Evolutionary conservation across 2,888 invertebrate genomes (phyloP).

Genomic region (Cataglyphis rosenhaueri): DNA sequence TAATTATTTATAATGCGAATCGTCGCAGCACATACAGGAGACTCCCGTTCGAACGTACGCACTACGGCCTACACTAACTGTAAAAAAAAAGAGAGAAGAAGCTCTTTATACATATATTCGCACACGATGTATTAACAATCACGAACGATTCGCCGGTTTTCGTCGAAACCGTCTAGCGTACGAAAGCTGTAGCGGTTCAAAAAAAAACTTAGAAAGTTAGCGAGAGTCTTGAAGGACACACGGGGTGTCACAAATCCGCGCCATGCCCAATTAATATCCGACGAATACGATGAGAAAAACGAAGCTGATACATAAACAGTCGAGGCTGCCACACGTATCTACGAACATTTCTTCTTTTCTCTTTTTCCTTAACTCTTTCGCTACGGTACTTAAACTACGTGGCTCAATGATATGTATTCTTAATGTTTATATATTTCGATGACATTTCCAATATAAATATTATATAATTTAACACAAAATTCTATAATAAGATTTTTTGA

Average conservation of each 20-base stretch:
- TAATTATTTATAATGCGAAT: constrained; percentile 41
- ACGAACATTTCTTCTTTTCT: constrained; percentile 51
- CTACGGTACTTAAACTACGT: constrained; percentile 13
- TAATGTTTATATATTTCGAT: too few relatives aligned
- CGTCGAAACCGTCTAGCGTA: constrained; percentile 2
- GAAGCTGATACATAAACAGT: constrained; percentile 49
- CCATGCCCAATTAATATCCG: constrained; percentile 58
- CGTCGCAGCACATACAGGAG: background rate
- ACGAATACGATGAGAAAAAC: constrained; percentile 47
- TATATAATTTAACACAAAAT: background rate
- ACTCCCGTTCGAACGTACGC: constrained; percentile 31
- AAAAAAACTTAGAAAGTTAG: background rate
- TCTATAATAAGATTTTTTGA: background rate
- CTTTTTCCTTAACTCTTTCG: constrained; percentile 51
- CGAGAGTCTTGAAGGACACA: constrained; percentile 8
- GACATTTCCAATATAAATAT: background rate
- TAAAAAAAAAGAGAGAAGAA: constrained; percentile 40
- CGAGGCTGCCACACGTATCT: constrained; percentile 49
- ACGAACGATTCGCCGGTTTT: constrained; percentile 17
- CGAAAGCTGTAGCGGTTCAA: constrained; percentile 28
- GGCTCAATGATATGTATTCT: background rate
- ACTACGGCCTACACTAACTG: constrained; percentile 46
- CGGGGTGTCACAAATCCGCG: constrained; percentile 51
- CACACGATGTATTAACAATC: constrained; percentile 59
- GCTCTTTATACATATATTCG: constrained; percentile 66